Conservation (phyloP, 1,140 invertebrate genomes). For the Pseudomyrmex pallidus region DNA sequence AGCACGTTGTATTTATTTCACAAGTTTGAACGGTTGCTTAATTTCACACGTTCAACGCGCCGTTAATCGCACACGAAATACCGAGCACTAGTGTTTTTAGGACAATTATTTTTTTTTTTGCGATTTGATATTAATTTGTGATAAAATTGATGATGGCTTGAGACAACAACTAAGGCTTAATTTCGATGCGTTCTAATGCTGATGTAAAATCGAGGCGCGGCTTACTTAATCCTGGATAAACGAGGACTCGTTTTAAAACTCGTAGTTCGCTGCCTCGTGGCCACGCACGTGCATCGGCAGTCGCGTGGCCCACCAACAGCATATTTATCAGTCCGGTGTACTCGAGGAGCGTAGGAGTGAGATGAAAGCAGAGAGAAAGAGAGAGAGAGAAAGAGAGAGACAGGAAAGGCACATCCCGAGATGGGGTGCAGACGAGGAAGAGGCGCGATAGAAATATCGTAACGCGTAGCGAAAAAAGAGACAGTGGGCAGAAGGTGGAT, state of each 20-base stretch:
- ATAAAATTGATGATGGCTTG: neutral
- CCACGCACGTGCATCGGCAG: conserved; percentile 64
- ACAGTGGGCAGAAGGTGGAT: conserved; percentile 43
- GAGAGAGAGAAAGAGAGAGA: conserved; percentile 20
- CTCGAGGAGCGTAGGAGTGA: neutral
- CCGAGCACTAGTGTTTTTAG: neutral
- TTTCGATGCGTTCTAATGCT: neutral
- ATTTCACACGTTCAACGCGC: neutral
- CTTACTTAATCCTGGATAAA: conserved; percentile 42
- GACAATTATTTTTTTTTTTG: neutral
- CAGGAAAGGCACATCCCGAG: neutral
- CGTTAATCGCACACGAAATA: neutral
- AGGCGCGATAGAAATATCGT: conserved; percentile 54
- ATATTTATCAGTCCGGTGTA: conserved; percentile 69
- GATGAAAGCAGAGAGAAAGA: conserved; percentile 21
- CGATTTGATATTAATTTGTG: neutral
- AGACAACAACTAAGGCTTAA: neutral
- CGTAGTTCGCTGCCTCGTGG: conserved; percentile 39
- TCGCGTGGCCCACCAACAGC: conserved; percentile 65
- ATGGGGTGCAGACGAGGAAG: conserved; percentile 21
- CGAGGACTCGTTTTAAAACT: conserved; percentile 31
- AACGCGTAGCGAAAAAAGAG: conserved; percentile 48
- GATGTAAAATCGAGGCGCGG: neutral
- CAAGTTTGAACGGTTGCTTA: neutral
- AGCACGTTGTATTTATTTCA: neutral